phyloP scores from a whole-genome alignment of 2,797 vertebrate genomes.

The Prionace glauca region DNA sequence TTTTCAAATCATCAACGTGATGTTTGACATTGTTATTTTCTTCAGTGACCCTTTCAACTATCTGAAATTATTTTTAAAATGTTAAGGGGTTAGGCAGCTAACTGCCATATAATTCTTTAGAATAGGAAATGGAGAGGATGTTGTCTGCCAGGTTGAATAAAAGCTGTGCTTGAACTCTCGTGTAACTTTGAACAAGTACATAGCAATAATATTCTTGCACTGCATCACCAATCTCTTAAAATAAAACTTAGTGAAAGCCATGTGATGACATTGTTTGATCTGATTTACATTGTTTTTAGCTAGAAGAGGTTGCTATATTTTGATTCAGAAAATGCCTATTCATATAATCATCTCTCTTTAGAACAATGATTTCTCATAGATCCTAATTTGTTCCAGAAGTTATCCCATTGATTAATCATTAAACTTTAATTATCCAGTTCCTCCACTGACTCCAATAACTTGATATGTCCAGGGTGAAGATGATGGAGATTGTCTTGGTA shows the following conservation, averaged over 20 bases:
- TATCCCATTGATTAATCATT: neutral
- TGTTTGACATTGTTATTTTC: neutral
- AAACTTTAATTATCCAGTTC: slow-evolving; percentile 4
- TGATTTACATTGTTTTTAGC: neutral
- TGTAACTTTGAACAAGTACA: neutral
- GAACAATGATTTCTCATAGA: neutral
- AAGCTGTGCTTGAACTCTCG: neutral
- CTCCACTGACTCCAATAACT: neutral
- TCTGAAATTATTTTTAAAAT: neutral
- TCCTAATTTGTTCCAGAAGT: neutral
- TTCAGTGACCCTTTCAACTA: neutral
- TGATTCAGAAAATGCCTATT: neutral
- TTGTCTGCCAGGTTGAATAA: neutral
- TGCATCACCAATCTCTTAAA: neutral
- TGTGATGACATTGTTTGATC: neutral
- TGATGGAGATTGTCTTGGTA: neutral
- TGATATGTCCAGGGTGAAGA: too few relatives aligned
- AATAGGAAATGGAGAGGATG: neutral
- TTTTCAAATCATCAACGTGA: neutral
- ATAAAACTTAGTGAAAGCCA: neutral
- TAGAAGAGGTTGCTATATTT: neutral
- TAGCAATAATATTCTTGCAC: neutral
- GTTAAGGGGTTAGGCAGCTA: neutral
- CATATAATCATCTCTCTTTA: neutral
- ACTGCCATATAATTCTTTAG: neutral